These are phyloP conservation scores for Cataglyphis albicans DNA, from an alignment of 2,888 invertebrate species.

Conservation along the genomic window DNA sequence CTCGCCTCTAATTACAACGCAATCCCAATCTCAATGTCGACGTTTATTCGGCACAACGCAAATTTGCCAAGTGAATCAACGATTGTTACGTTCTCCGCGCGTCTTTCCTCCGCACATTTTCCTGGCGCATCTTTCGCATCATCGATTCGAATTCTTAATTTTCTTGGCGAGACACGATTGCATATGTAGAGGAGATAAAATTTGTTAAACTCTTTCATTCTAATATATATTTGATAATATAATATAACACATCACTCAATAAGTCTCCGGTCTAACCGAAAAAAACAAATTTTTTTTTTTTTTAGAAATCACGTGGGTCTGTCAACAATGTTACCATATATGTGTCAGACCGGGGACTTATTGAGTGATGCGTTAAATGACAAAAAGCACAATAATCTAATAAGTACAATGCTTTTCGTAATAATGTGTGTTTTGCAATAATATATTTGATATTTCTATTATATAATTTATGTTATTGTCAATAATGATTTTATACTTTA, in stretches of 20 bases:
- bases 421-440: not conserved
- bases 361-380: not conserved
- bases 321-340: too few species aligned
- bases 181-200: not conserved
- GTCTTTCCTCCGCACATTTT: not conserved
- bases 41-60: conserved; percentile 60
- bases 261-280: too few species aligned
- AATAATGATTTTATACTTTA: conserved; percentile 3
- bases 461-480: not conserved
- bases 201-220: not conserved
- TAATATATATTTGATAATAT: not conserved
- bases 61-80: conserved; percentile 71
- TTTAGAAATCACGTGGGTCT: too few species aligned
- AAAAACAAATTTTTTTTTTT: too few species aligned
- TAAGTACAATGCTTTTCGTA: not conserved
- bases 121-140: conserved; percentile 5
- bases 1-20: conserved; percentile 74
- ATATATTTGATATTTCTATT: not conserved
- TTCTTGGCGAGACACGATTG: not conserved
- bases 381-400: not conserved
- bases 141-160: conserved; percentile 22
- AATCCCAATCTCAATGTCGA: conserved; percentile 52
- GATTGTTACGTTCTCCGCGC: conserved; percentile 64
- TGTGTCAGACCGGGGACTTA: too few species aligned
- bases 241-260: not conserved